Base-by-base conservation (phyloP, 2,797 vertebrate species). In the Eurystomus glaucurus region DNA sequence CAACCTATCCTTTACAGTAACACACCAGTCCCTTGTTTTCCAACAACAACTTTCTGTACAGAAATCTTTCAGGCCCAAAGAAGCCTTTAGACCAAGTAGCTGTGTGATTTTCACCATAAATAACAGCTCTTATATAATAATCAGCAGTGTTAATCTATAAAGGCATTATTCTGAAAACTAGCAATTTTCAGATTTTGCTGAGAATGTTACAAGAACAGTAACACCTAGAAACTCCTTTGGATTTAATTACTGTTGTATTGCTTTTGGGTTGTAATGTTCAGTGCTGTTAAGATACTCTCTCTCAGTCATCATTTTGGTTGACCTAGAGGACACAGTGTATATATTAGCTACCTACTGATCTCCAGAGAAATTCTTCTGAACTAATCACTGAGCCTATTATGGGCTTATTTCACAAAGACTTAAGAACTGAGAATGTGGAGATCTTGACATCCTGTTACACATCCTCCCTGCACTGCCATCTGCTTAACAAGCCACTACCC, bases 1-100 rank as follows among this genome's bases (percentile, higher is more conserved):
- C 94, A 97, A 97, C 92, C 93, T 97, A 97, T 96, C 94, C 91
- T 97, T 97, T 97, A 96, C 92, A 96, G 95, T 96, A 97, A 97
- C 96, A 97, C 95, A 97, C 92, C 96, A 97, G 97, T 61, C 87
- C 97, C 93, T 96, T 97, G 96, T 97, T 97, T 97, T 54, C 95
- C 92, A 97, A 97, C 96, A 97, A 96, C 96, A 95, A 96, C 96
- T 96, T 95, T 96, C 88, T 96, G 96, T 97, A 92, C 85, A 96
- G 93, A 97, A 96, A 94, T 33, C 79, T 94, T 95, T 93, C 91
- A 94, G 84, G 26, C 87, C 87, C 88, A 95, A 96, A 96, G 76
- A 93, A 96, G 81, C 82, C 64, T 96, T 97, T 93, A 90, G 80
- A 96, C 64, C 74, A 88, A 89, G 80, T n/a, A 62, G 89, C 91